phyloP scores from a whole-genome alignment of 2,113 vertebrate genomes.

The Variabilichromis moorii region DNA sequence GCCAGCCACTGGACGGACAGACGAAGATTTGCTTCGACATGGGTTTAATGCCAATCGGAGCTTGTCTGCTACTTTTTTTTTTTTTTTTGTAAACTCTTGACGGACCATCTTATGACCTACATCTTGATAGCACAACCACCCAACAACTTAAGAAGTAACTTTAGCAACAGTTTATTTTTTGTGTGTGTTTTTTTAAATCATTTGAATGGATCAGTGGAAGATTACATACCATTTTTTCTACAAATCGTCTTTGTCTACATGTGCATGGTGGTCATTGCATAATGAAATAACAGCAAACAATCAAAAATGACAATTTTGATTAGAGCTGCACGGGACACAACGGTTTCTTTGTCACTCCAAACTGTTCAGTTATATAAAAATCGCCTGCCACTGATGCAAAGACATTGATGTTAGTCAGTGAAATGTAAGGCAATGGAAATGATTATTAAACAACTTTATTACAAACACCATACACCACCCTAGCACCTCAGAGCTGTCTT shows the following conservation, averaged over 20 bases:
- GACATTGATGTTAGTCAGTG: neutral
- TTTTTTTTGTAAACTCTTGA: neutral
- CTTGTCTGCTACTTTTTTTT: neutral
- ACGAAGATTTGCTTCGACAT: accelerated
- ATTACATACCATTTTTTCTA: neutral
- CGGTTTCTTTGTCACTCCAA: neutral
- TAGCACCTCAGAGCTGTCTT: neutral
- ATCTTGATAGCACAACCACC: neutral
- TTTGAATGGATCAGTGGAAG: neutral
- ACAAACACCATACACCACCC: neutral
- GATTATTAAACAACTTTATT: neutral
- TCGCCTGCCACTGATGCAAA: neutral
- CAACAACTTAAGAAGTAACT: neutral
- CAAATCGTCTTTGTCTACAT: neutral
- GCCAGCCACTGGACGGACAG: neutral
- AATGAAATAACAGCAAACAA: neutral
- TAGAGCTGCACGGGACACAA: neutral
- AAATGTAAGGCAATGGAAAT: neutral
- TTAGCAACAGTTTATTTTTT: neutral
- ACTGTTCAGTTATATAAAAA: neutral
- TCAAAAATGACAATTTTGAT: neutral
- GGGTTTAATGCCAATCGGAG: neutral
- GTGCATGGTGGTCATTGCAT: neutral
- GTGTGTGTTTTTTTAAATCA: accelerated
- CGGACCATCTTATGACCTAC: neutral